phyloP scores from a whole-genome alignment of 2,888 invertebrate genomes.

The Pteria penguin region DNA sequence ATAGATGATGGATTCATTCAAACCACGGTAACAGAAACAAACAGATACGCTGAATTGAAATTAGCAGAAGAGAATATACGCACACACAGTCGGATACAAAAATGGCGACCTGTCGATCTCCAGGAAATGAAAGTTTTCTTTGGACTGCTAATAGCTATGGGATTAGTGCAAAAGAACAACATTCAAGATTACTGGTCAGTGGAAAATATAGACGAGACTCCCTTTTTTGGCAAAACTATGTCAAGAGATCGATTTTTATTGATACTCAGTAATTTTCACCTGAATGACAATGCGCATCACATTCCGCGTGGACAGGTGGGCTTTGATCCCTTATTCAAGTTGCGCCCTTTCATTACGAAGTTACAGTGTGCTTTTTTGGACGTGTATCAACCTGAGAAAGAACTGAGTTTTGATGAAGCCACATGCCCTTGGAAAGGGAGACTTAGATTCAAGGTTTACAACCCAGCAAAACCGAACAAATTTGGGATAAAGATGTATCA shows the following conservation, averaged over 20 bases:
- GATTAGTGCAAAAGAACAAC: constrained; percentile 23
- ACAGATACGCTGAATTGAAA: constrained; percentile 11
- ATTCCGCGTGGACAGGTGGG: constrained; percentile 4
- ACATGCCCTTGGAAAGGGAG: constrained; percentile 39
- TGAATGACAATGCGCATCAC: constrained; percentile 21
- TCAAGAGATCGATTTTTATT: constrained; percentile 30
- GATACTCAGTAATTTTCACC: constrained; percentile 32
- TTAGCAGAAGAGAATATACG: background rate
- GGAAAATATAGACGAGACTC: constrained; percentile 19
- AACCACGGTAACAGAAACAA: constrained; percentile 2
- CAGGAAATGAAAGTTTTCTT: constrained; percentile 28
- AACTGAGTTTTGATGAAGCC: constrained; percentile 42
- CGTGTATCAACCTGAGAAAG: constrained; percentile 31
- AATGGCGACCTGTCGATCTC: constrained; percentile 6
- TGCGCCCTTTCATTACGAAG: constrained; percentile 24
- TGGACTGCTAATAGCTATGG: constrained; percentile 28
- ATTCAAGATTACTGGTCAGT: constrained; percentile 33
- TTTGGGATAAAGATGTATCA: constrained; percentile 42
- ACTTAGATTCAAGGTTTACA: constrained; percentile 39
- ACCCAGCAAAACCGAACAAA: constrained; percentile 38
- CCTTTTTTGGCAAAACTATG: constrained; percentile 33
- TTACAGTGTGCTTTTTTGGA: constrained; percentile 16
- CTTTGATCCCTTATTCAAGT: constrained; percentile 28
- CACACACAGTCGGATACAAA: background rate
- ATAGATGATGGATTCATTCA: constrained; percentile 25